Conservation (phyloP, 2,797 vertebrate genomes). For the Tarsius wallacei region DNA sequence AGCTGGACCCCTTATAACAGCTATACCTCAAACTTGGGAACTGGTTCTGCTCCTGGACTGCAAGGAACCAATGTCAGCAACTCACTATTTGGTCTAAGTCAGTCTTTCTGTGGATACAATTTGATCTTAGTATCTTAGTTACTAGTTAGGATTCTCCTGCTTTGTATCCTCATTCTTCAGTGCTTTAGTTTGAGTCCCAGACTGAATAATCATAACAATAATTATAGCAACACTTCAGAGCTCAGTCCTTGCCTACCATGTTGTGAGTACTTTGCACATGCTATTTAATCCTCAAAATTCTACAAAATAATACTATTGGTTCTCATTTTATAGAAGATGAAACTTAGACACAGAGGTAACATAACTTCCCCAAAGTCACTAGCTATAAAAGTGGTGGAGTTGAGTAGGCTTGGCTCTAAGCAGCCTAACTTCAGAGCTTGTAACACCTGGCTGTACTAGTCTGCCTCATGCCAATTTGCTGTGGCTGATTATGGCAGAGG, state of each 20-base stretch:
- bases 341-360: not conserved
- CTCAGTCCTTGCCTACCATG: not conserved
- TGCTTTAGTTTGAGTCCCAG: not conserved
- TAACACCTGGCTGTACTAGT: not conserved
- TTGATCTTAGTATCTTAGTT: not conserved
- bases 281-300: not conserved
- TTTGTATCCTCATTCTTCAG: not conserved
- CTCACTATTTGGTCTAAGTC: not conserved
- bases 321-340: not conserved
- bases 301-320: not conserved
- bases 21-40: too few species aligned
- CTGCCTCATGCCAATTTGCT: not conserved
- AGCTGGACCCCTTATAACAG: not conserved
- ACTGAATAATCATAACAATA: not conserved
- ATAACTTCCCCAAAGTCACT: not conserved
- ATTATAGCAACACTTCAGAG: not conserved
- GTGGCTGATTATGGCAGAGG: not conserved
- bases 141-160: not conserved
- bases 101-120: not conserved
- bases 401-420: not conserved
- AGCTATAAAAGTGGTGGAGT: not conserved
- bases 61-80: not conserved
- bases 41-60: not conserved
- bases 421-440: not conserved
- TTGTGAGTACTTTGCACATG: not conserved